These are phyloP conservation scores for Acronicta aceris DNA, from an alignment of 2,888 invertebrate genomes.

Conservation along the genomic window DNA sequence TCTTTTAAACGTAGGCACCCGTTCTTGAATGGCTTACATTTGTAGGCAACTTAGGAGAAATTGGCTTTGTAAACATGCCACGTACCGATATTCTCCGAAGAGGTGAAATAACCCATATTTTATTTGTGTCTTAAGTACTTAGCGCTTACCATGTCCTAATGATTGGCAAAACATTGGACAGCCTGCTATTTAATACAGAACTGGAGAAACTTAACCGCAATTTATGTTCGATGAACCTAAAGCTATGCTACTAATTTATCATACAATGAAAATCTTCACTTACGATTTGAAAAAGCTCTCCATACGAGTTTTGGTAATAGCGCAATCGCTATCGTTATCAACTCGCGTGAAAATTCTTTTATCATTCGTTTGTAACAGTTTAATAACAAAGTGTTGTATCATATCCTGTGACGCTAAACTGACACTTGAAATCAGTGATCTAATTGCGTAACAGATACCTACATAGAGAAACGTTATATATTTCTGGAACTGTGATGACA, in stretches of 20 bases:
- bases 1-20: too few relatives aligned
- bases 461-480: conserved; percentile 50
- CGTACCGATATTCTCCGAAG: neutral
- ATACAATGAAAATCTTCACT: conserved; percentile 21
- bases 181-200: too few relatives aligned
- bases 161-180: neutral
- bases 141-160: neutral
- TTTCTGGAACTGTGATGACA: conserved; percentile 82
- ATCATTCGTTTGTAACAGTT: conserved; percentile 39
- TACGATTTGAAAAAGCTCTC: conserved; percentile 31
- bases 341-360: conserved; percentile 48
- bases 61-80: neutral
- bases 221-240: too few relatives aligned
- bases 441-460: conserved; percentile 57
- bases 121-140: neutral
- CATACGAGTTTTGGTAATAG: conserved; percentile 36
- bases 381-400: conserved; percentile 41
- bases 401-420: conserved; percentile 66
- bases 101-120: neutral
- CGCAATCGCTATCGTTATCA: conserved; percentile 55
- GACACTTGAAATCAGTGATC: conserved; percentile 67
- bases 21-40: neutral
- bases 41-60: neutral
- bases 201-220: too few relatives aligned
- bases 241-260: neutral